Base-by-base conservation (phyloP, 2,888 invertebrate genomes). In the Cantharis rustica region DNA sequence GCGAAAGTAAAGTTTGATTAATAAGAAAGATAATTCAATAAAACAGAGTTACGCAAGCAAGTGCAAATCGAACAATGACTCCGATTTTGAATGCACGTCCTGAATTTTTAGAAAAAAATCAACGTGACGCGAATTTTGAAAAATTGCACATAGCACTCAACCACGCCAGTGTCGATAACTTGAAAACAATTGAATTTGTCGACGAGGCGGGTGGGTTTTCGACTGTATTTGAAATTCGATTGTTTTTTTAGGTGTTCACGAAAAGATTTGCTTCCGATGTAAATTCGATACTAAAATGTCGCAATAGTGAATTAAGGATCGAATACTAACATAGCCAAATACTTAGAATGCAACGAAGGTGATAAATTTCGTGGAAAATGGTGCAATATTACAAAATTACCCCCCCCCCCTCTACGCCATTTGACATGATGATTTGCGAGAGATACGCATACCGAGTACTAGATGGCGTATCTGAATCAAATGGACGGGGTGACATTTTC, bases 61-160 rank as follows among this genome's bases (percentile, higher is more conserved):
- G 61, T 61, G 70, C 61, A 70, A 70, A 70, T 70, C 70, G 70
- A 23, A 70, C 61, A 16, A 70, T 70, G 61, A 70, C 63, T 71
- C 23, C 1, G n/a, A n/a, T 47, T 47, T 47, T 47, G n/a, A 47
- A 47, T 47, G 47, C n/a, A n/a, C 47, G 47, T 47, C 47, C 47
- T n/a, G 47, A 47, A 47, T 47, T 47, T 47, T 13, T n/a, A 47
- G n/a, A 7, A 23, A 47, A 47, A 47, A 47, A 47, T 47, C 7
- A 47, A 47, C n/a, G 47, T 47, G 47, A 47, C 47, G n/a, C 1
- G 47, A 47, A 47, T 47, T 47, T 47, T 47, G n/a, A 47, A 47
- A 47, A 47, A n/a, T 47, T 47, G 47, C 47, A 47, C 47, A 47
- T 47, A 4, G 47, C 1, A 31, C 13, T n/a, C 13, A 13, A 31